phyloP scores from a whole-genome alignment of 1,140 invertebrate species.

The Ptiloglossa arizonensis region DNA sequence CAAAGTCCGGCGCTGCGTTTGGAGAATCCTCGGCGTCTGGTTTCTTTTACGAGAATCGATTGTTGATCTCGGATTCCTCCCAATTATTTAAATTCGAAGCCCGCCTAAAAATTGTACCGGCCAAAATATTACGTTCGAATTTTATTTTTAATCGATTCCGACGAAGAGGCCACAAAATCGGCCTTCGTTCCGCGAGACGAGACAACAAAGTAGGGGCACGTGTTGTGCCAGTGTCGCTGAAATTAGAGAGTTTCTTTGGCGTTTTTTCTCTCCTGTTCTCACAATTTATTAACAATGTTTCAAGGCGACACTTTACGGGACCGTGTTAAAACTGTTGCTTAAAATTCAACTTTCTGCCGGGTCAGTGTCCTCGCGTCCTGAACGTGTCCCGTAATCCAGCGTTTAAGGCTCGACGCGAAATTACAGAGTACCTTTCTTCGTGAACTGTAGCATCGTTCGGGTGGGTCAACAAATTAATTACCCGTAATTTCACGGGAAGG shows the following conservation, averaged over 20 bases:
- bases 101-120: no score
- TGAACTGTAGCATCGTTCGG: no score
- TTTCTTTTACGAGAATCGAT: background rate
- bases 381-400: slow-evolving; percentile 1
- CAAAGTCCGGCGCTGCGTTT: no score
- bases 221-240: slow-evolving; percentile 1
- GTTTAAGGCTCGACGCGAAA: background rate
- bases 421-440: no score
- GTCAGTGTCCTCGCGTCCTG: slow-evolving; percentile 20
- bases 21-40: background rate
- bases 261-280: slow-evolving; percentile 31
- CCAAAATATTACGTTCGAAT: no score
- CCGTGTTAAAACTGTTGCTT: slow-evolving; percentile 37
- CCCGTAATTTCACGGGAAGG: no score
- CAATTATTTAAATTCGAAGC: background rate
- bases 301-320: slow-evolving; percentile 40
- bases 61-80: background rate
- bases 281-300: slow-evolving; percentile 50
- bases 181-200: no score
- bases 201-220: no score
- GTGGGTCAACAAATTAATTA: no score
- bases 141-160: no score
- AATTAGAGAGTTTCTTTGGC: slow-evolving; percentile 33
- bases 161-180: no score
- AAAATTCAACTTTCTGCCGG: slow-evolving; percentile 29